Evolutionary conservation across 2,113 vertebrate genomes (phyloP).

Genomic region (Aegotheles bennettii): DNA sequence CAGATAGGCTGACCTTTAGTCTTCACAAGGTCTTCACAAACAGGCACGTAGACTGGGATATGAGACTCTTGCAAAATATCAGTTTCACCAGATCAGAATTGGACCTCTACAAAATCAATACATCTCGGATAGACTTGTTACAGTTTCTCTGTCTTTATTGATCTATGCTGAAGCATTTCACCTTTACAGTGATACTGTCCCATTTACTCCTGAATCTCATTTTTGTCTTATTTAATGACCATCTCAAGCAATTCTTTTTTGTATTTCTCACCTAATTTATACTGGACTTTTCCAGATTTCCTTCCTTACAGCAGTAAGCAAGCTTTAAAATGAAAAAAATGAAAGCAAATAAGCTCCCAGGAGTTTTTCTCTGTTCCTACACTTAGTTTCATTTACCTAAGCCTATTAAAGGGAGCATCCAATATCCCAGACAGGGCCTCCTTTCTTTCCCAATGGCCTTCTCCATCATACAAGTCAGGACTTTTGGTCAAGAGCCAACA

Average conservation of each 20-base stretch:
- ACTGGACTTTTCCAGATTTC: conserved; percentile 53
- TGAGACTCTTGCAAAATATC: neutral
- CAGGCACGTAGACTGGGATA: neutral
- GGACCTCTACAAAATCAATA: neutral
- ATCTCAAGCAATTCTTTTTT: conserved; percentile 40
- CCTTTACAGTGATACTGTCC: conserved; percentile 25
- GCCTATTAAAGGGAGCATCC: neutral
- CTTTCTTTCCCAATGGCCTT: neutral
- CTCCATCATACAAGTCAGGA: neutral
- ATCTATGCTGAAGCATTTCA: conserved; percentile 29
- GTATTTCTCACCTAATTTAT: conserved; percentile 37
- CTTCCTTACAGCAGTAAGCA: conserved; percentile 20
- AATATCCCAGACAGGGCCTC: neutral
- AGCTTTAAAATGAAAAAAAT: conserved; percentile 42
- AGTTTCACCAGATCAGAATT: neutral
- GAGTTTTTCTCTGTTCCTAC: neutral
- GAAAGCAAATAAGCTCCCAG: conserved; percentile 36
- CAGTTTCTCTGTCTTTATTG: neutral
- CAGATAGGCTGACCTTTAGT: neutral
- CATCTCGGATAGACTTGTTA: neutral
- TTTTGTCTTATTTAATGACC: conserved; percentile 52
- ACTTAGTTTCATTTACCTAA: neutral
- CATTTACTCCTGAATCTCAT: conserved; percentile 27
- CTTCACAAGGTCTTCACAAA: neutral
- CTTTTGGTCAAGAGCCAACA: neutral